Conservation (phyloP, 2,888 invertebrate species). For the Cephus nigrinus region DNA sequence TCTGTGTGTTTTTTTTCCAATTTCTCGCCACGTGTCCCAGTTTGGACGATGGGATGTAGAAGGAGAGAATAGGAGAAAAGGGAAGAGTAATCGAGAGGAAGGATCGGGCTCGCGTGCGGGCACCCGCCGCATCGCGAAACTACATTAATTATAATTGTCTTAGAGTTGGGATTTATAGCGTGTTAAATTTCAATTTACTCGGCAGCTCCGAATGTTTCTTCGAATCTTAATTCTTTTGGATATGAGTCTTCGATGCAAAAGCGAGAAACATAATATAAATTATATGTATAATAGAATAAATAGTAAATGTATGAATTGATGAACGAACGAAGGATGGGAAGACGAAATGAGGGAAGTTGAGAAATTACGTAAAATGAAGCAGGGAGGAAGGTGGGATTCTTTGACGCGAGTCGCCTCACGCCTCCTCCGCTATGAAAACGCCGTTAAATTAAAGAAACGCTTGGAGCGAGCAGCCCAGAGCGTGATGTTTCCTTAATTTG, state of each 20-base stretch:
- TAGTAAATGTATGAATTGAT: no score
- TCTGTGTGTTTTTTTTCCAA: background rate
- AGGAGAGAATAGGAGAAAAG: no score
- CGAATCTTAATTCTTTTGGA: no score
- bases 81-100: slow-evolving; percentile 10
- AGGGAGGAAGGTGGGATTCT: no score
- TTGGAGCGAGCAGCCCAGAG: slow-evolving; percentile 14
- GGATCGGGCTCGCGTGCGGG: slow-evolving; percentile 8
- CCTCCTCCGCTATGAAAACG: slow-evolving; percentile 34
- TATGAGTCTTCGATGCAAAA: no score
- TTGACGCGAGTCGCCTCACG: background rate
- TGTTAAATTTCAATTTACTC: background rate
- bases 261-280: no score
- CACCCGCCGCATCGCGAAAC: background rate
- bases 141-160: slow-evolving; percentile 18
- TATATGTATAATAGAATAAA: no score
- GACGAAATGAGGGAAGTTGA: background rate
- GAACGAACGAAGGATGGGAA: background rate
- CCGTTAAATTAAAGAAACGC: slow-evolving; percentile 33
- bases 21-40: no score
- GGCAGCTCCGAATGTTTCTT: no score
- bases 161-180: slow-evolving; percentile 11
- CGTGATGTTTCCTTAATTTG: slow-evolving; percentile 55
- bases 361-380: background rate
- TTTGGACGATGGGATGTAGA: no score